Evolutionary conservation across 2,888 invertebrate species (phyloP), one percentile per base, ranked within the genome.

Genomic region (Marronus borbonicus): DNA sequence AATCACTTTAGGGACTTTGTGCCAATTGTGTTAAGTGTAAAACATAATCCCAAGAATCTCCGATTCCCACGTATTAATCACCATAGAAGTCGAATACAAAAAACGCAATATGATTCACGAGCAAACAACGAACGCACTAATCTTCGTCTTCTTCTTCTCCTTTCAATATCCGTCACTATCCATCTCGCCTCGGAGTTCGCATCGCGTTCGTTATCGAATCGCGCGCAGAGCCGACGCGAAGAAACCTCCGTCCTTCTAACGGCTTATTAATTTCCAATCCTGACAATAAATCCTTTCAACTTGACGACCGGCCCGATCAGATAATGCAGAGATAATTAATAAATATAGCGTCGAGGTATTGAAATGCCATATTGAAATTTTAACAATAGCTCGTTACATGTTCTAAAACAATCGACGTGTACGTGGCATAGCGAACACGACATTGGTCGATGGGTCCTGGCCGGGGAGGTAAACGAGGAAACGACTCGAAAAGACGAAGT

Each of bases 381-480:
- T 65, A 77, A 77, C 77, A 77, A 77, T 77, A 72, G 70, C 77
- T 77, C 77, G 77, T 77, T 77, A 77, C 72, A 77, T 58, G 72
- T 72, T 72, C 58, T 72, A 44, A 72, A 72, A 72, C 72, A 72
- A 72, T 72, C 72, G 72, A 60, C 60, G 14, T 58, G 31, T 52
- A 31, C 12, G 36, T 44, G 44, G 44, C 44, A 52, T 58, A 72
- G 58, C 72, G 60, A 58, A 36, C 72, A 17, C 58, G 72, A 72
- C 60, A 44, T 60, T 39, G 44, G 44, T 44, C 44, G 44, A 31
- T 24, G 14, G 55, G 70, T 44, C 14, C 52, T 17, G 52, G 17
- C 55, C 24, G 52, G 52, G 17, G 52, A 52, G 52, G 52, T 52
- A 52, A n/a, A 52, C 52, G 52, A 52, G 52, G 52, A 52, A 52